Base-by-base conservation (phyloP, 2,888 invertebrate genomes). In the Cremastobaeus sp. region DNA sequence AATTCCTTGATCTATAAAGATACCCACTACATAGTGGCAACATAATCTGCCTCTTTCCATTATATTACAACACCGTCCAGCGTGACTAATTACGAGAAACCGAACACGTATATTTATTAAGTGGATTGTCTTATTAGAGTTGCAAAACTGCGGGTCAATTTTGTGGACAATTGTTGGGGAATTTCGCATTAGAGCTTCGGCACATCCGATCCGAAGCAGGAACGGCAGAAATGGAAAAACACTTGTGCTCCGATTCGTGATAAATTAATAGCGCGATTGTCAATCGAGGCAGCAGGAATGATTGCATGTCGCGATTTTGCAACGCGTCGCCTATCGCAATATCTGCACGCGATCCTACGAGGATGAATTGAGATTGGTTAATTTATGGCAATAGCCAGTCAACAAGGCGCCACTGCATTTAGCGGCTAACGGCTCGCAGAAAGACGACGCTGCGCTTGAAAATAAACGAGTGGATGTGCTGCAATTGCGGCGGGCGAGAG, bases 341-440 rank as follows among this genome's bases (percentile, higher is more conserved):
- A 70, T 62, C 62, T 70, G 48, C 62, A 70, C 70, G 70, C 69
- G 64, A 64, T 66, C 60, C 66, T 25, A 62, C 70, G 66, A 62
- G 68, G 59, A 71, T 72, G 69, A 74, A 77, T 81, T 78, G 81
- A 85, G 82, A 84, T 84, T 81, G 82, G 82, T 82, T 79, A 85
- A 85, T 85, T 84, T 82, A 83, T 78, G 75, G 76, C 80, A 82
- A 79, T 81, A 81, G 79, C 77, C 82, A 84, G 84, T 84, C 85
- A 80, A 79, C 80, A 68, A 85, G 86, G 86, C 86, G 86, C 86
- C 86, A 83, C 78, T 78, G 81, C 81, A 85, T 86, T 86, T 73
- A 62, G 62, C 60, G 50, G 43, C 65, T 65, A 59, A 60, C 59
- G 59, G 41, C 54, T 43, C 47, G 39, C 45, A 59, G 59, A 59